Conservation (phyloP, 2,888 invertebrate genomes). For the Plebejus argus region DNA sequence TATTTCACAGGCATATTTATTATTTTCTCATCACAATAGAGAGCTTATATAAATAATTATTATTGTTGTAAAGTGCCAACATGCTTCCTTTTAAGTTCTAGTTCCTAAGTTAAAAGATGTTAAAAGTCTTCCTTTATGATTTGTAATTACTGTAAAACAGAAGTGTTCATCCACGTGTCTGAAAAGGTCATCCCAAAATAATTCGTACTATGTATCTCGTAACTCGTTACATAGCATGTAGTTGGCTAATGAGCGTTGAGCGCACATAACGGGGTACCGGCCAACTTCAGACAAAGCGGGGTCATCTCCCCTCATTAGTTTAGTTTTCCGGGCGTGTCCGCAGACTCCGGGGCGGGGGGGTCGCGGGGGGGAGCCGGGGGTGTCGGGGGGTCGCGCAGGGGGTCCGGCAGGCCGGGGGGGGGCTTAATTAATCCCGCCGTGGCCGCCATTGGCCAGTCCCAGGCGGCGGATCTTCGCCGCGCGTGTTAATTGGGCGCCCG, state of each 20-base stretch:
- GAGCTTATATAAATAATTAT: too few relatives aligned
- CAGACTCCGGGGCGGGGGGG: slow-evolving; percentile 68
- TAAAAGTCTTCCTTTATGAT: too few relatives aligned
- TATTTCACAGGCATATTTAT: too few relatives aligned
- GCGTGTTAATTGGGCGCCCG: slow-evolving; percentile 80
- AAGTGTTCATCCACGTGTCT: background rate
- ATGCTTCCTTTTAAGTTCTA: too few relatives aligned
- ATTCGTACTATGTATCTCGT: background rate
- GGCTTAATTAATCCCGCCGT: slow-evolving; percentile 80
- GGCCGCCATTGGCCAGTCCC: slow-evolving; percentile 77
- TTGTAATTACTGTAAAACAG: background rate
- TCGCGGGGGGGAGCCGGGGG: slow-evolving; percentile 49
- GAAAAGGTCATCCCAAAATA: background rate
- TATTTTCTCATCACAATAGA: too few relatives aligned
- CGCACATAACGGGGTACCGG: slow-evolving; percentile 60
- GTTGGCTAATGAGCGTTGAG: slow-evolving; percentile 9
- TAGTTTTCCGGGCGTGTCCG: slow-evolving; percentile 81
- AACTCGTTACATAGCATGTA: background rate
- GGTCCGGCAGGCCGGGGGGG: slow-evolving; percentile 68
- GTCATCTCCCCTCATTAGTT: slow-evolving; percentile 82
- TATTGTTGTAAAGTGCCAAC: too few relatives aligned
- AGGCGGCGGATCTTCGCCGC: slow-evolving; percentile 71
- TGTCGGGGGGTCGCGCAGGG: slow-evolving; percentile 49
- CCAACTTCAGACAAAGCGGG: slow-evolving; percentile 53
- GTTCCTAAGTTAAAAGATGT: too few relatives aligned